These are phyloP conservation scores for Chiridota heheva DNA, from an alignment of 35 echinoderm and acorn worm genomes.

Conservation along the genomic window DNA sequence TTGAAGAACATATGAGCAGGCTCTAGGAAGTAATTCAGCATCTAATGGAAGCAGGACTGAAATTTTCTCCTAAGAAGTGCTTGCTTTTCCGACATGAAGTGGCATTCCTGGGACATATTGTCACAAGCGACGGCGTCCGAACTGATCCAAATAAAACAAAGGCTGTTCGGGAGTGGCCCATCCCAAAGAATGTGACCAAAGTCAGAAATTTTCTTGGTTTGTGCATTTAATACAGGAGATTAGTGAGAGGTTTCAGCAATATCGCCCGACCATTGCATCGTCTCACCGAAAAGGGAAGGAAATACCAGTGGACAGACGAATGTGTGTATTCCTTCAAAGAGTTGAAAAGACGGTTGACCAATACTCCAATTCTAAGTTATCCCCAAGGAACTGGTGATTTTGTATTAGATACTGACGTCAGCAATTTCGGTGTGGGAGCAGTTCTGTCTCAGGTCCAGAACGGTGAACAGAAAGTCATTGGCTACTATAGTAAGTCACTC, in stretches of 20 bases:
- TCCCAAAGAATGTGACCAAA: constrained; percentile 11
- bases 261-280: constrained; percentile 9
- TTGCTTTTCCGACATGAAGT: background rate
- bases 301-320: constrained; percentile 1
- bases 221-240: constrained; percentile 14
- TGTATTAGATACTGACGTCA: constrained; percentile 26
- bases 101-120: constrained; percentile 13
- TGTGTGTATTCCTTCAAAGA: background rate
- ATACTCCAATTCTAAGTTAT: constrained; percentile 20
- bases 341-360: constrained; percentile 5
- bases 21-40: background rate
- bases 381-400: constrained; percentile 24
- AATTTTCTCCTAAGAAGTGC: constrained; percentile 16
- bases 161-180: constrained; percentile 22
- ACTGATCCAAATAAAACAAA: constrained; percentile 22
- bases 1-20: background rate
- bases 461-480: constrained; percentile 43
- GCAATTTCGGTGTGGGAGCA: constrained; percentile 24
- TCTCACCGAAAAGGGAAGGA: background rate
- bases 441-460: constrained; percentile 29
- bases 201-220: constrained; percentile 33
- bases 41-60: background rate
- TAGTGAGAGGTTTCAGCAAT: constrained; percentile 2
- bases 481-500: constrained; percentile 29
- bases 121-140: background rate